Evolutionary conservation across 92 coral and sea anemone species (phyloP).

Genomic region (Palythoa grandis): DNA sequence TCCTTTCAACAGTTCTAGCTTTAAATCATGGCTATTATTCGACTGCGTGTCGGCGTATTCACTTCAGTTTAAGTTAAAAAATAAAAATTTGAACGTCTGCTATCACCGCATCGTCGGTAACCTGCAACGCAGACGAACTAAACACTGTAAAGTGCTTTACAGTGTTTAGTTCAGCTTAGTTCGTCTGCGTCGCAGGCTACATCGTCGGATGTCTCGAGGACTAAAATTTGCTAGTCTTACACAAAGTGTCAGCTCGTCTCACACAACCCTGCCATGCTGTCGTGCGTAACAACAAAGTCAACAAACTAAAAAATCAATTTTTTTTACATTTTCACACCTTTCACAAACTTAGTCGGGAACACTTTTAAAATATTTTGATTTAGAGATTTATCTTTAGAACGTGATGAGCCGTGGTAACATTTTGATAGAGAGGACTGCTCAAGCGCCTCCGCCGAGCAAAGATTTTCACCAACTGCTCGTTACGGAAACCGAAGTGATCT

Average conservation of each 20-base stretch:
- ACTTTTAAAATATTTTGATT: neutral
- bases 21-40: too few relatives aligned
- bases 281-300: slow-evolving; percentile 19
- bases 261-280: neutral
- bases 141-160: too few relatives aligned
- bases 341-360: neutral
- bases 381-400: neutral
- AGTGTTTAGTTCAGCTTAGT: too few relatives aligned
- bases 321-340: neutral
- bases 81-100: too few relatives aligned
- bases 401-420: slow-evolving; percentile 70
- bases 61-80: too few relatives aligned
- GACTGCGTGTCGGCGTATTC: too few relatives aligned
- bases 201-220: too few relatives aligned
- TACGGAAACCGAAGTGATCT: slow-evolving; percentile 82
- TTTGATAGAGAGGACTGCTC: slow-evolving; percentile 89
- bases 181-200: too few relatives aligned
- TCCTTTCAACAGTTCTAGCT: too few relatives aligned
- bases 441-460: slow-evolving; percentile 99
- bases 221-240: neutral
- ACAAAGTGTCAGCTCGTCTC: neutral
- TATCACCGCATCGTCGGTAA: too few relatives aligned
- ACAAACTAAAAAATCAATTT: slow-evolving; percentile 3
- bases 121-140: too few relatives aligned
- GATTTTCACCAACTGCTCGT: slow-evolving; percentile 96